Evolutionary conservation across 2,113 vertebrate genomes (phyloP).

Genomic region (Aldabrachelys gigantea): DNA sequence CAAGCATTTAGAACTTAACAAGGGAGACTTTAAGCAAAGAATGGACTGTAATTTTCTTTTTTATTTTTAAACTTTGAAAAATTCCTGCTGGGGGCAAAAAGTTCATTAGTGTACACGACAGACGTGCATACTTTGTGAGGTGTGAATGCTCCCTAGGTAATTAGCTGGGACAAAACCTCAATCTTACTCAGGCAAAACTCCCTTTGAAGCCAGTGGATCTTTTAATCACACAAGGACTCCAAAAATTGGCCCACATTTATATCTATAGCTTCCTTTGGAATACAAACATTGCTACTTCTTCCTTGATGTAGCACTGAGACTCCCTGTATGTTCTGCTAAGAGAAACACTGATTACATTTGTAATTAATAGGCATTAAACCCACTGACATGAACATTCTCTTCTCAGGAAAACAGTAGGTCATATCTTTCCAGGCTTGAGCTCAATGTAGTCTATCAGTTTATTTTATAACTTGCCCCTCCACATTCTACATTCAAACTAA

Average conservation of each 20-base stretch:
- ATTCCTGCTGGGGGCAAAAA: not conserved
- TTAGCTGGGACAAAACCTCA: not conserved
- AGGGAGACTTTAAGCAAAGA: not conserved
- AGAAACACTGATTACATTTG: not conserved
- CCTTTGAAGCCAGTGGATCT: not conserved
- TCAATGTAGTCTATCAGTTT: not conserved
- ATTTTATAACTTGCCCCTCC: not conserved
- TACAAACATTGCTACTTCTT: not conserved
- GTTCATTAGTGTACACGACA: accelerated
- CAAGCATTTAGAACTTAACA: not conserved
- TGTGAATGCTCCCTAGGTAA: not conserved
- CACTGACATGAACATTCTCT: not conserved
- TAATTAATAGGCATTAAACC: not conserved
- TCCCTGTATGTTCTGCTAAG: not conserved
- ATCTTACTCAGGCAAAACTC: not conserved
- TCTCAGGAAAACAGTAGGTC: not conserved
- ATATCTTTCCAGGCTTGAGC: not conserved
- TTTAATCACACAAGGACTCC: not conserved
- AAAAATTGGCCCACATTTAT: not conserved
- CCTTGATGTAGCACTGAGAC: not conserved
- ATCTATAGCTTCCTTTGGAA: not conserved
- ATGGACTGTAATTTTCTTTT: not conserved
- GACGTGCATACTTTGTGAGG: not conserved
- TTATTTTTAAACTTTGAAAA: not conserved
- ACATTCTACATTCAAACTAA: not conserved